Base-by-base conservation (phyloP, 2,797 vertebrate genomes). In the Lates japonicus region DNA sequence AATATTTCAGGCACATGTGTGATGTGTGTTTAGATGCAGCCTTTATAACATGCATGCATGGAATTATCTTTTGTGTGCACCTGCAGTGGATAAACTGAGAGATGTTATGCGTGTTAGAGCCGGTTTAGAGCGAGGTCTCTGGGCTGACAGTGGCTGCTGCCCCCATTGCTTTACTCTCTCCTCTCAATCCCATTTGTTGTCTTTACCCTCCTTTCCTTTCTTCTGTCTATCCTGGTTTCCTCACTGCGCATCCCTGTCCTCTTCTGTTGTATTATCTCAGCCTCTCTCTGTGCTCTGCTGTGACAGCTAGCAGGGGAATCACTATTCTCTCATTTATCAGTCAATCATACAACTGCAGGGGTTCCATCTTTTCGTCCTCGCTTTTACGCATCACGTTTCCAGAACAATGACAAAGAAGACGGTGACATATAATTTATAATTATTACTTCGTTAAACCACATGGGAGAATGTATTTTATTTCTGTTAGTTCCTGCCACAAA, bases 301-400 rank as follows among this genome's bases (percentile, higher is more conserved):
- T 95, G 94, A 96, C 94, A 95, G 93, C 86, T 90, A 95, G 86
- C 94, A 95, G 93, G 95, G 89, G 92, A n/a, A n/a, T 92, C 92
- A 93, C 93, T 93, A 93, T 94, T 95, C 91, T 92, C 91, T 91
- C 92, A 90, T 95, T 95, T 94, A 94, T 94, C 87, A 93, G 93
- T 94, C 94, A 95, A 94, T 95, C 94, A 92, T 89, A 81, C 82
- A 54, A n/a, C n/a, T n/a, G n/a, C 54, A 10, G 82, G n/a, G n/a
- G n/a, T n/a, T n/a, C 63, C 49, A 49, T 87, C 78, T 83, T 81
- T 86, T 76, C 74, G 69, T 78, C 70, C 55, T 39, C 77, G n/a
- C 70, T 70, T 84, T 83, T 70, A 42, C 39, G n/a, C 65, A 14
- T 52, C 20, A 4, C 33, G 70, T 54, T 72, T 60, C 41, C 65